phyloP scores from a whole-genome alignment of 2,113 vertebrate species.

The Lagopus muta region DNA sequence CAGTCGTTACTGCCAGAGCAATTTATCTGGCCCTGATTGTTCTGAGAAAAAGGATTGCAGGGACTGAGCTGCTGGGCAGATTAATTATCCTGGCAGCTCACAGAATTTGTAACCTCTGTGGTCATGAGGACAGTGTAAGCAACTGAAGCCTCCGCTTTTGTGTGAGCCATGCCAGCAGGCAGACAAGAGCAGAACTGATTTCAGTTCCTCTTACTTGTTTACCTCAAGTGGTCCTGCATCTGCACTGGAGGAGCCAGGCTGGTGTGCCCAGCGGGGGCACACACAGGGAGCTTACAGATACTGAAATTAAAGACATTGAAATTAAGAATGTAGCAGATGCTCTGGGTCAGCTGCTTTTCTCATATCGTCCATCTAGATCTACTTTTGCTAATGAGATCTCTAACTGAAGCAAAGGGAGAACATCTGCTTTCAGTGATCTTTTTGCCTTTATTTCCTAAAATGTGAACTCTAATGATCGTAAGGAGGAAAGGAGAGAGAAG shows the following conservation, averaged over 20 bases:
- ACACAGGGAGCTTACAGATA: not conserved
- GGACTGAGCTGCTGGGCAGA: not conserved
- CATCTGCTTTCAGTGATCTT: not conserved
- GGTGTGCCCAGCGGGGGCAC: not conserved
- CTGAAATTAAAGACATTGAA: not conserved
- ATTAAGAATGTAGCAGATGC: not conserved
- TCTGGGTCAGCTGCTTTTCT: not conserved
- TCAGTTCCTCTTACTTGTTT: accelerated
- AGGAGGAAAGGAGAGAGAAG: not conserved
- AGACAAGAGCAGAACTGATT: not conserved
- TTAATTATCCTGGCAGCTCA: not conserved
- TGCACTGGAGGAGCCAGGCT: not conserved
- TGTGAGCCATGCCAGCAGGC: not conserved
- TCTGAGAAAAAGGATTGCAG: not conserved
- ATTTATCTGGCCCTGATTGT: not conserved
- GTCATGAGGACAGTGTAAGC: not conserved
- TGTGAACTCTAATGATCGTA: not conserved
- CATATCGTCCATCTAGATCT: not conserved
- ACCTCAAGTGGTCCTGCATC: not conserved
- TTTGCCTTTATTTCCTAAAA: conserved; percentile 3
- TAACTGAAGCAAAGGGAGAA: not conserved
- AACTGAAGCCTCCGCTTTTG: accelerated
- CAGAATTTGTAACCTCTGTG: not conserved
- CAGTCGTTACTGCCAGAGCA: not conserved
- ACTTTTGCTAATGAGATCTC: not conserved